phyloP scores from a whole-genome alignment of 2,113 vertebrate species.

The Cephalopholis sonnerati region DNA sequence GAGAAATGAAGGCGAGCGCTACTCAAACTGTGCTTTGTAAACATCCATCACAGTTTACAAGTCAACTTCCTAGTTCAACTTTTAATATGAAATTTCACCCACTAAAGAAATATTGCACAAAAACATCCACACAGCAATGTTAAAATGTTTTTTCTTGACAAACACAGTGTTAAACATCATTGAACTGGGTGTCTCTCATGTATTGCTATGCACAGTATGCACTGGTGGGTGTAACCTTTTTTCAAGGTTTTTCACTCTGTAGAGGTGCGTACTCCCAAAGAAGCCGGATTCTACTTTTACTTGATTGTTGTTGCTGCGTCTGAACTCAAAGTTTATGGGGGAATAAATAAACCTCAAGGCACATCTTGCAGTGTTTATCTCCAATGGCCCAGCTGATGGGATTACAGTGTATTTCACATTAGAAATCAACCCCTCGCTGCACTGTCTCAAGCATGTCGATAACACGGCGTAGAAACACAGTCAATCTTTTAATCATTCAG shows the following conservation, averaged over 20 bases:
- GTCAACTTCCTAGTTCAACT: not conserved
- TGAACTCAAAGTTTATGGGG: conserved; percentile 42
- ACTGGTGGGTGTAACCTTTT: conserved; percentile 40
- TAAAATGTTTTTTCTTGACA: conserved; percentile 5
- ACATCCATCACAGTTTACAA: not conserved
- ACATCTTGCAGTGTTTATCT: conserved; percentile 58
- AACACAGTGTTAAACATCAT: not conserved
- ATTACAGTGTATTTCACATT: conserved; percentile 45
- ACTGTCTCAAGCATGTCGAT: conserved; percentile 12
- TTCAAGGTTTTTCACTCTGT: conserved; percentile 38
- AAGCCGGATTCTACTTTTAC: conserved; percentile 40
- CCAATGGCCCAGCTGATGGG: conserved; percentile 32
- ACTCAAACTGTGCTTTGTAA: not conserved
- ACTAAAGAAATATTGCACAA: not conserved
- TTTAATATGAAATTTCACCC: not conserved
- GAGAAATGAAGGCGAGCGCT: not conserved
- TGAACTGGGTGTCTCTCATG: not conserved
- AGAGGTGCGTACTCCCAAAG: conserved; percentile 20
- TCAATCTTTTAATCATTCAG: conserved; percentile 24
- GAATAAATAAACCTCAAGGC: conserved; percentile 49
- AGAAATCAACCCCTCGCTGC: conserved; percentile 5
- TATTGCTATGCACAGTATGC: conserved; percentile 32
- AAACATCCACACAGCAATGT: not conserved
- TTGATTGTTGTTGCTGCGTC: conserved; percentile 41
- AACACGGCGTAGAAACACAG: not conserved